Evolutionary conservation across 2,888 invertebrate genomes (phyloP), one percentile per base, ranked within the genome.

Genomic region (Caenorhabditis imperialis): DNA sequence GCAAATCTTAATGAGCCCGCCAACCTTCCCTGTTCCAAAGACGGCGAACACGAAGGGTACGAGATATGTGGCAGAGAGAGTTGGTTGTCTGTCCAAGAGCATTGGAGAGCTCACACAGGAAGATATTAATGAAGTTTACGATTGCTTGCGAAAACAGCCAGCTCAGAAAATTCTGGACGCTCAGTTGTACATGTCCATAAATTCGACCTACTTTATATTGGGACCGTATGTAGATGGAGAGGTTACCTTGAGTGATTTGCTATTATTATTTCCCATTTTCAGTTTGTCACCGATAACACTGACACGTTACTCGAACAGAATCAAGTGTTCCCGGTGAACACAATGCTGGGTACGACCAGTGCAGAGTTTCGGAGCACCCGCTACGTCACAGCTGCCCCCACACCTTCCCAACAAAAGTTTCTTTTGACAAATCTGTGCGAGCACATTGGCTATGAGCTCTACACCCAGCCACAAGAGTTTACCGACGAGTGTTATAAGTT

Each of bases 401-500:
- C n/a, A n/a, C n/a, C n/a, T n/a, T n/a, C n/a, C n/a, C n/a, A n/a
- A n/a, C n/a, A n/a, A n/a, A n/a, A n/a, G n/a, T n/a, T n/a, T n/a
- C 38, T 67, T 2, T 33, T 67, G 18, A 22, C 37, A 16, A 40
- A 61, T 22, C 3, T 67, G 1, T 74, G 74, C 35, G 67, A 61
- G 10, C 55, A 62, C 20, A 44, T 67, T 33, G 74, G 55, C 10
- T 61, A 33, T 22, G 48, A 55, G 18, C n/a, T 67, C 6, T 67
- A 53, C 40, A 12, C n/a, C 0, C 48, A 57, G 20, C 57, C 67
- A 0, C 45, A 55, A 8, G 16, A 22, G 3, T 67, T 74, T 45
- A 18, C 38, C 12, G 18, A 44, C 5, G 25, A 55, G 1, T 74
- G 74, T 18, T 3, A 18, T 0, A 16, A 18, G 2, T 44, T 22